Evolutionary conservation across 2,113 vertebrate species (phyloP).

Genomic region (Scartelaos histophorus): DNA sequence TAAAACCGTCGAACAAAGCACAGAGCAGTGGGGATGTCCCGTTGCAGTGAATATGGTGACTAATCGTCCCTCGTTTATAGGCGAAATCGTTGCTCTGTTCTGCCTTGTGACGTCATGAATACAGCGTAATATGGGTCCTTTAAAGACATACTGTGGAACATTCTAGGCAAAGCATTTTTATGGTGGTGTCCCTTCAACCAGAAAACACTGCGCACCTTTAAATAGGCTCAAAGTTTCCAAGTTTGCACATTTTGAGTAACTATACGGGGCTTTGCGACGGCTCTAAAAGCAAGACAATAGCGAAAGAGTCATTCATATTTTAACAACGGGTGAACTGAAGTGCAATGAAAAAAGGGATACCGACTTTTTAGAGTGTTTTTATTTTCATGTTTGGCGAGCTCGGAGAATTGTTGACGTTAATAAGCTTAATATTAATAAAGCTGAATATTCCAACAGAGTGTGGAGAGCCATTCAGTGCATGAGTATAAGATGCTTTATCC

Average conservation of each 20-base stretch:
- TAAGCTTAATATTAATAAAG: too few relatives aligned
- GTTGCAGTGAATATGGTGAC: too few relatives aligned
- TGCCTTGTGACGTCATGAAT: too few relatives aligned
- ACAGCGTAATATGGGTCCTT: too few relatives aligned
- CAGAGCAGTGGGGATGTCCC: too few relatives aligned
- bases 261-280: slow-evolving; percentile 4
- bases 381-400: slow-evolving; percentile 32
- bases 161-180: too few relatives aligned
- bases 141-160: too few relatives aligned
- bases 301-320: neutral
- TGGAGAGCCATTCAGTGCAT: neutral
- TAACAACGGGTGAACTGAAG: neutral
- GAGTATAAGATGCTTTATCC: too few relatives aligned
- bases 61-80: too few relatives aligned
- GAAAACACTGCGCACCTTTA: neutral
- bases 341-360: neutral
- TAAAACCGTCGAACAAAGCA: too few relatives aligned
- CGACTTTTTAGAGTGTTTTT: neutral
- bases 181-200: too few relatives aligned
- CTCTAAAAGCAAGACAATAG: slow-evolving; percentile 10
- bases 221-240: neutral
- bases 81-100: too few relatives aligned
- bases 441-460: neutral
- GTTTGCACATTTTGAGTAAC: neutral
- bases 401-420: slow-evolving; percentile 39